Percentiles rank a stretch among this genome's conserved stretches.
Evolutionary conservation across 2,797 vertebrate genomes (phyloP).

Genomic region (Pelodytes ibericus): DNA sequence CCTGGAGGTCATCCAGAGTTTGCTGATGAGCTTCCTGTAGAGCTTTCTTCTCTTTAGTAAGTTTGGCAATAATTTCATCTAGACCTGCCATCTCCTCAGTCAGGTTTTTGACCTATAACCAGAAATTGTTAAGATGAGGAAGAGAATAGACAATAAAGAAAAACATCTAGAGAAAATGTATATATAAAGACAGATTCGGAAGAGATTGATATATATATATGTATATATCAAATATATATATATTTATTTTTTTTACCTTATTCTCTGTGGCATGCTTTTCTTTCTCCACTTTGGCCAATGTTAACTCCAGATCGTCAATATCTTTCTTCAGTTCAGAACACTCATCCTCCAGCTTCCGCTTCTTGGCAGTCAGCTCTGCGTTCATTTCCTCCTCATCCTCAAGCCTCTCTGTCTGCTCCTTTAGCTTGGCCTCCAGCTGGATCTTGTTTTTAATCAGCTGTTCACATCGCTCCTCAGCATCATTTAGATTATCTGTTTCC

Average conservation of each 20-base stretch:
- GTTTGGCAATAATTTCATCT: constrained; percentile 85
- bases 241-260: no score
- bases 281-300: constrained; percentile 87
- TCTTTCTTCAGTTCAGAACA: constrained; percentile 86
- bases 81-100: constrained; percentile 88
- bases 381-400: constrained; percentile 87
- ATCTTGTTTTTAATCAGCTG: constrained; percentile 86
- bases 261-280: constrained; percentile 90
- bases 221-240: no score
- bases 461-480: constrained; percentile 83
- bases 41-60: constrained; percentile 87
- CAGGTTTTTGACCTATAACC: constrained; percentile 81
- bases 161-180: neutral
- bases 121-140: constrained; percentile 8
- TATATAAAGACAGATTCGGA: no score
- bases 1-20: constrained; percentile 89
- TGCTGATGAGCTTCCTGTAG: constrained; percentile 91
- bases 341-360: constrained; percentile 87
- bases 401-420: constrained; percentile 78
- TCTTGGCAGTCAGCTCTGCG: constrained; percentile 84
- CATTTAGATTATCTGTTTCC: constrained; percentile 84
- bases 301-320: constrained; percentile 87
- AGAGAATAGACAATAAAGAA: neutral
- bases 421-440: constrained; percentile 80
- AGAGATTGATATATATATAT: no score